A percentile compares a stretch with the other conserved stretches of the same genome.
These are phyloP conservation scores for Solenodon paradoxus DNA, from an alignment of 2,113 vertebrate genomes.

Conservation along the genomic window DNA sequence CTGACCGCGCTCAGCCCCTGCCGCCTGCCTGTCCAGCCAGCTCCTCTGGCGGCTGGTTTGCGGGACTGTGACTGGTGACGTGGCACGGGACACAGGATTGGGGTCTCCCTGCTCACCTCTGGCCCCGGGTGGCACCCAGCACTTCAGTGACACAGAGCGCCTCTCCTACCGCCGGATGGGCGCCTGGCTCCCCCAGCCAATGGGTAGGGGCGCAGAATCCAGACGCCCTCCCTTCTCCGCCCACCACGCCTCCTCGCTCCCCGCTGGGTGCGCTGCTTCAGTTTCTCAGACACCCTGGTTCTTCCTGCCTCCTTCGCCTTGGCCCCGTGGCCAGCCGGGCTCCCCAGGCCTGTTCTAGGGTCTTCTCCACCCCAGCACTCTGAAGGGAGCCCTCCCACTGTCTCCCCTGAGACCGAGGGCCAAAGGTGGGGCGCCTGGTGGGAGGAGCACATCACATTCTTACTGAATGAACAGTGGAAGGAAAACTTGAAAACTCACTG, in stretches of 20 bases:
- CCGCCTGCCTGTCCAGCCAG: too few species aligned
- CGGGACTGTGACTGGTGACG: too few species aligned
- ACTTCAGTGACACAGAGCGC: too few species aligned
- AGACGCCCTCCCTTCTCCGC: background rate
- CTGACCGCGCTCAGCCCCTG: accelerated
- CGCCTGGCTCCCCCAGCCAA: background rate
- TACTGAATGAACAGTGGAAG: accelerated
- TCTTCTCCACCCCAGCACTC: background rate
- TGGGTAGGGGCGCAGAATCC: background rate
- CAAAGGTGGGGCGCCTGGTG: background rate
- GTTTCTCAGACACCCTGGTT: too few species aligned
- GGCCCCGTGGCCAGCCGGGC: too few species aligned
- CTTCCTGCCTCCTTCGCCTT: background rate
- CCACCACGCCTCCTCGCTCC: background rate
- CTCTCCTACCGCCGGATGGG: background rate
- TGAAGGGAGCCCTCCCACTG: background rate
- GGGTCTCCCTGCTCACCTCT: too few species aligned
- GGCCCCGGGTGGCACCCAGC: too few species aligned
- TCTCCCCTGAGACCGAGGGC: background rate
- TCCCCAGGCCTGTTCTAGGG: background rate
- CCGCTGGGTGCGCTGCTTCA: too few species aligned
- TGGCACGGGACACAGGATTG: too few species aligned
- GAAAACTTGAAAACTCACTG: too few species aligned
- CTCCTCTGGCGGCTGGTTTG: too few species aligned
- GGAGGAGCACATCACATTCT: background rate